Base-by-base conservation (phyloP, 1,140 invertebrate genomes). In the Drosophila paulistorum region DNA sequence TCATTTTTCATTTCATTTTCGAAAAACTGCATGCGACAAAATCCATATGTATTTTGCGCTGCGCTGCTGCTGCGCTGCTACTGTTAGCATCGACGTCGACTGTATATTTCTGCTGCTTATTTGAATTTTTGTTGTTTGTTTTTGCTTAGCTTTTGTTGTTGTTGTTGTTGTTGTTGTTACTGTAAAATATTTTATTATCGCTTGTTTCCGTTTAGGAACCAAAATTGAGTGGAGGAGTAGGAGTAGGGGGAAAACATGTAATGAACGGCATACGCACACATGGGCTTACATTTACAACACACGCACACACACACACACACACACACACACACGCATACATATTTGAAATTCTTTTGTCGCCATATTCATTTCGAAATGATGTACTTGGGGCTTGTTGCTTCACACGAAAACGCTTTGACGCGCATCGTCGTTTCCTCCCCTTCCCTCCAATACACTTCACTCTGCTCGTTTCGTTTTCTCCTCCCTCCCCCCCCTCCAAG, bases 171-270 rank as follows among this genome's bases (percentile, higher is more conserved):
- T 17, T 76, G 54, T 68, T 71, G 70, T 77, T 73, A 79, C 65
- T 90, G 85, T 90, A 85, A 85, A 51, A 89, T 85, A 81, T 85
- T 89, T 90, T 90, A 90, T 85, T 90, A 90, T 85, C 85, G 79
- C 76, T 90, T 77, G 85, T 90, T 90, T 90, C 86, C 85, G 84
- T 90, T 89, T 90, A 87, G 85, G 78, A 89, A 90, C 80, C 81
- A 75, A 90, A 30, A 89, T 90, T 74, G 74, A 71, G 74, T 60
- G 77, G 68, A 72, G 73, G 14, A 57, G 37, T 71, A 17, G 77
- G 68, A 72, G 71, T 9, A 57, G 37, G 73, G 17, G 64, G 37
- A 68, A 76, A 77, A 79, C 17, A 20, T 51, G 45, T 77, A 65
- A 68, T 79, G 68, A 65, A 68, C 58, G 68, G 58, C 67, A 66